phyloP scores from a whole-genome alignment of 1,140 invertebrate genomes.

The Lepidostoma basale region DNA sequence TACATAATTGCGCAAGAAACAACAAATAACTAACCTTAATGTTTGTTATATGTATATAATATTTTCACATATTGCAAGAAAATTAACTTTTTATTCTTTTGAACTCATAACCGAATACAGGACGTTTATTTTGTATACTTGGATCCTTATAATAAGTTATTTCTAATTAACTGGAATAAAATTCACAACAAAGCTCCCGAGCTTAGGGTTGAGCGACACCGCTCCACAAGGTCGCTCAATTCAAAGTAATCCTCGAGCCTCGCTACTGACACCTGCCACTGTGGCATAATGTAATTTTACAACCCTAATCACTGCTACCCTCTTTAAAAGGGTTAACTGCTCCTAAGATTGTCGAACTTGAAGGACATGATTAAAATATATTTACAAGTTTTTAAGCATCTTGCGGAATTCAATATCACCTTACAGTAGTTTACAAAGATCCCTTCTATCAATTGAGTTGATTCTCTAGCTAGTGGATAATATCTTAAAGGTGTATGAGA shows the following conservation, averaged over 20 bases:
- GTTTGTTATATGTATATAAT: background rate
- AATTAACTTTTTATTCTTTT: too few relatives aligned
- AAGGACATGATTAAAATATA: too few relatives aligned
- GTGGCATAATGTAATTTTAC: background rate
- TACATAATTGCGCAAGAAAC: background rate
- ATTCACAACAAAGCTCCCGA: background rate
- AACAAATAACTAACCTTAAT: background rate
- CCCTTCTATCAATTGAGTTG: too few relatives aligned
- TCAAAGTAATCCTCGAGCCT: background rate
- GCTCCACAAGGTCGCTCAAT: background rate
- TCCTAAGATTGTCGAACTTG: background rate
- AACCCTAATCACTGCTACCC: background rate
- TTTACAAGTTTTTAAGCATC: too few relatives aligned
- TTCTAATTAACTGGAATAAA: slow-evolving; percentile 1
- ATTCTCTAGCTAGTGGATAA: too few relatives aligned
- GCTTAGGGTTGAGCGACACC: background rate
- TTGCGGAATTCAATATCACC: too few relatives aligned
- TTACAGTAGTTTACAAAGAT: too few relatives aligned
- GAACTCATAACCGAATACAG: too few relatives aligned
- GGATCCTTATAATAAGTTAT: too few relatives aligned
- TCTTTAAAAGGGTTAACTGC: background rate
- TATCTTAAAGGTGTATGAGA: too few relatives aligned
- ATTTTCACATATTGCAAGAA: too few relatives aligned
- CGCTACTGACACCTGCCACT: background rate
- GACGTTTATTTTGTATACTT: background rate